A percentile compares a stretch with the other conserved stretches of the same genome.
phyloP scores from a whole-genome alignment of 2,888 invertebrate genomes.

The Conomelus anceps region DNA sequence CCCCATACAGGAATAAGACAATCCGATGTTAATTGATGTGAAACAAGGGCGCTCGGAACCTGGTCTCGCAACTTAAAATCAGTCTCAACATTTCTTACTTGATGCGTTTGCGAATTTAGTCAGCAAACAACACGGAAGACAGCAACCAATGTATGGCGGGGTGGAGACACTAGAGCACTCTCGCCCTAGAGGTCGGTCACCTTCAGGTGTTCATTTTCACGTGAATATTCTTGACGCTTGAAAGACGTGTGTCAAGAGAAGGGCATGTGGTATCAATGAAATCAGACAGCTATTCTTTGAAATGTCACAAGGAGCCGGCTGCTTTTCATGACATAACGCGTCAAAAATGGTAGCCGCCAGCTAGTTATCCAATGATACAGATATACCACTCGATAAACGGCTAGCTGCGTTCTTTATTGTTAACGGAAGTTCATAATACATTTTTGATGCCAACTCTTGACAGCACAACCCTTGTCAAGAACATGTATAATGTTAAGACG shows the following conservation, averaged over 20 bases:
- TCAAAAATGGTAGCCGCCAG: too few relatives aligned
- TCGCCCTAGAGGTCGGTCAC: background rate
- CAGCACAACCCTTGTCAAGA: background rate
- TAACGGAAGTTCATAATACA: background rate
- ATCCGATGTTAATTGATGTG: background rate
- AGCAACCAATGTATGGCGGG: background rate
- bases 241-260: background rate
- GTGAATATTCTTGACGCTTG: background rate
- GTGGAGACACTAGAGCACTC: too few relatives aligned
- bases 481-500: background rate
- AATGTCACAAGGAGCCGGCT: background rate
- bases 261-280: background rate
- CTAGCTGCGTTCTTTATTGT: background rate
- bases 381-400: background rate
- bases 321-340: background rate
- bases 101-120: background rate
- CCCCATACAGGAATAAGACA: background rate
- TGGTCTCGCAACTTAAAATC: background rate
- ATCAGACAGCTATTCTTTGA: background rate
- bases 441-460: background rate
- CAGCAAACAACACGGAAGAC: background rate
- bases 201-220: background rate
- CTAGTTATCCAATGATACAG: too few relatives aligned
- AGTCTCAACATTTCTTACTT: background rate
- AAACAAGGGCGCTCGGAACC: background rate